Conservation (phyloP, 2,797 vertebrate species). For the Periparus ater region DNA sequence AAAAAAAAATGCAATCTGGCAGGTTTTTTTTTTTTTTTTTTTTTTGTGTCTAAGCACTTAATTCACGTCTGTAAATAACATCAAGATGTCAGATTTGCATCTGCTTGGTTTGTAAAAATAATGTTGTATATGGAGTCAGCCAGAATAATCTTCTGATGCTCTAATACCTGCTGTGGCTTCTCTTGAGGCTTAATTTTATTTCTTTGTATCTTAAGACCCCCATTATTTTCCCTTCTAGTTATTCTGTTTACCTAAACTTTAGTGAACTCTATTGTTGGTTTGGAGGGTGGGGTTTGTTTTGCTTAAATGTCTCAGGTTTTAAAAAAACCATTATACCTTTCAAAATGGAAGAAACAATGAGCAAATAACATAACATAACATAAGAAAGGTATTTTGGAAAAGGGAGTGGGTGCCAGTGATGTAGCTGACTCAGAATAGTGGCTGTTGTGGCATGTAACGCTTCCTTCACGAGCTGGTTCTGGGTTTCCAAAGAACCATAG, state of each 20-base stretch:
- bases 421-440: neutral
- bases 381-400: neutral
- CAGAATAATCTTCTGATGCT: neutral
- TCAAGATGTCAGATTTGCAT: neutral
- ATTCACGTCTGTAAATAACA: constrained; percentile 9
- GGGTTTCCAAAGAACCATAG: neutral
- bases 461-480: neutral
- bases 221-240: neutral
- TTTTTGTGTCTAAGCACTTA: neutral
- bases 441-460: accelerated
- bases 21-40: neutral
- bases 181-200: neutral
- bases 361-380: neutral
- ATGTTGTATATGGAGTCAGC: neutral
- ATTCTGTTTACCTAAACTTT: neutral
- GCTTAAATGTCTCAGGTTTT: neutral
- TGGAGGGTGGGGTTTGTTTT: neutral
- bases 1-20: neutral
- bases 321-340: neutral
- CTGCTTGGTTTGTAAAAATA: neutral
- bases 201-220: neutral
- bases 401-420: neutral
- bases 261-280: neutral
- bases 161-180: neutral
- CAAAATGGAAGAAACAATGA: neutral